phyloP scores from a whole-genome alignment of 2,888 invertebrate species.

The Microplitis manilae region DNA sequence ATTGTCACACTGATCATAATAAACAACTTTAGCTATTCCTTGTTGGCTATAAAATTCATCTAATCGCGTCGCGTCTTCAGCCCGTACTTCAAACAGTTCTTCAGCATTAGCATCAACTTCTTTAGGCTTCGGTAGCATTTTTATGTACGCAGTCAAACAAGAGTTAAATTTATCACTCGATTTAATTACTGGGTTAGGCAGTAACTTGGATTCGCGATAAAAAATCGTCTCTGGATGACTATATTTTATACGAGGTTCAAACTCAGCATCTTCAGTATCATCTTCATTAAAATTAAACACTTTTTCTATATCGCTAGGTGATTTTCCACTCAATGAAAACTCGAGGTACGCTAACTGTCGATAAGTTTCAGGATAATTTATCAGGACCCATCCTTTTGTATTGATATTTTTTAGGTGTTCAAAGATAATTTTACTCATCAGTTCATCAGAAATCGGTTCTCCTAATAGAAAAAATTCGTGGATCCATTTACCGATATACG shows the following conservation, averaged over 20 bases:
- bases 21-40: constrained; percentile 76
- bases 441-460: constrained; percentile 74
- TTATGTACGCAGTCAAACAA: constrained; percentile 76
- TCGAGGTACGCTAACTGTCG: constrained; percentile 77
- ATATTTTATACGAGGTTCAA: constrained; percentile 71
- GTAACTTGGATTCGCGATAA: constrained; percentile 73
- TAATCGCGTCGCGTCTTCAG: constrained; percentile 73
- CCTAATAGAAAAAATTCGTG: constrained; percentile 75
- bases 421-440: constrained; percentile 75
- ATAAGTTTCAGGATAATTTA: constrained; percentile 77
- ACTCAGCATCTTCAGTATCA: constrained; percentile 48
- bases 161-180: constrained; percentile 69
- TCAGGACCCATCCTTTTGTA: constrained; percentile 76
- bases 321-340: constrained; percentile 74
- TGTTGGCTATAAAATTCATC: constrained; percentile 76
- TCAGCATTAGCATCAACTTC: constrained; percentile 21
- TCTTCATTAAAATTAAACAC: constrained; percentile 55
- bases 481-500: constrained; percentile 75
- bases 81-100: constrained; percentile 45
- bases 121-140: constrained; percentile 59
- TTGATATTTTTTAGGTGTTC: constrained; percentile 76
- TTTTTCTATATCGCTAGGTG: constrained; percentile 31
- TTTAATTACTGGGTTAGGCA: constrained; percentile 73
- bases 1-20: constrained; percentile 75
- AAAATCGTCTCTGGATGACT: constrained; percentile 68